phyloP scores from a whole-genome alignment of 2,888 invertebrate genomes.

The Panopea generosa region DNA sequence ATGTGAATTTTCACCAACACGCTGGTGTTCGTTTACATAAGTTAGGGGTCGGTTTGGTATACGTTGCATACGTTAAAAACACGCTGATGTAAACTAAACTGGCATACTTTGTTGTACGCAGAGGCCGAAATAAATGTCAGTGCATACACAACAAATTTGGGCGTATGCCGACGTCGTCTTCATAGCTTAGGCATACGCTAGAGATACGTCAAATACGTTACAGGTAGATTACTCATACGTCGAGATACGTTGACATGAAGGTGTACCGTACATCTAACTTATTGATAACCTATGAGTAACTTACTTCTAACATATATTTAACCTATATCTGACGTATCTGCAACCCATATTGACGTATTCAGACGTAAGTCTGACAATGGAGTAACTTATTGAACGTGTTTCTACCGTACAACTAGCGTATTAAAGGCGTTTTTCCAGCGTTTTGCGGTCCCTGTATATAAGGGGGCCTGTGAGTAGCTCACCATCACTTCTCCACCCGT shows the following conservation, averaged over 20 bases:
- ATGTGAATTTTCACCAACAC: conserved; percentile 17
- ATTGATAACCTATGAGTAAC: conserved; percentile 19
- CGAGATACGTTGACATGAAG: conserved; percentile 10
- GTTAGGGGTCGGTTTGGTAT: conserved; percentile 10
- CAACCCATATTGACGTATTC: conserved; percentile 13
- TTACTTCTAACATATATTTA: conserved; percentile 15
- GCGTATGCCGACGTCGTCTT: conserved; percentile 12
- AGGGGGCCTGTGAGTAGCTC: background rate
- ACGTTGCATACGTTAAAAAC: conserved; percentile 8
- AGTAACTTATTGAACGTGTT: conserved; percentile 19
- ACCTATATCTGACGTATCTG: conserved; percentile 13
- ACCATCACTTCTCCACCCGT: too few species aligned
- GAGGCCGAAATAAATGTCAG: conserved; percentile 2
- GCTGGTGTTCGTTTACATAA: conserved; percentile 18
- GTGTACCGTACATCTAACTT: conserved; percentile 14
- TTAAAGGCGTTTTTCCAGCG: conserved; percentile 10
- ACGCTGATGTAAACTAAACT: conserved; percentile 15
- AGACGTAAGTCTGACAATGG: background rate
- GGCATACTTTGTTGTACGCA: conserved; percentile 14
- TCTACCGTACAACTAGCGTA: conserved; percentile 10
- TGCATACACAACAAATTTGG: conserved; percentile 18
- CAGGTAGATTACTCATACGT: conserved; percentile 7
- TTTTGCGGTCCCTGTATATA: conserved; percentile 5
- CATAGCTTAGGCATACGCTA: conserved; percentile 15
- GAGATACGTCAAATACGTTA: conserved; percentile 4